Evolutionary conservation across 1,140 invertebrate genomes (phyloP).

Genomic region (Armadillidium nasatum): DNA sequence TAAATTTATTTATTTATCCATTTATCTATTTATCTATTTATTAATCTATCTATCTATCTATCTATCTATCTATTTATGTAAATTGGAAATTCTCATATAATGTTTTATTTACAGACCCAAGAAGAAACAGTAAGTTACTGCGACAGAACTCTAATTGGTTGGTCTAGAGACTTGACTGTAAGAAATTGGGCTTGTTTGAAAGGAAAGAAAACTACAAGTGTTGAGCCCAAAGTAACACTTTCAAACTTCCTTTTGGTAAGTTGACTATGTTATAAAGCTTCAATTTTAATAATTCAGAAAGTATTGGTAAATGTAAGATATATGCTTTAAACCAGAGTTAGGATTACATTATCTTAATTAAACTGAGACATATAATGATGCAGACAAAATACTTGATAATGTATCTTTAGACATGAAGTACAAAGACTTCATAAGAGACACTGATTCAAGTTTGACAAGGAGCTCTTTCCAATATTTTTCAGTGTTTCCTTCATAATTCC

Average conservation of each 20-base stretch:
- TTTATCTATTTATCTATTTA: not conserved
- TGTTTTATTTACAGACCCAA: conserved; percentile 30
- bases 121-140: conserved; percentile 50
- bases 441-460: too few relatives aligned
- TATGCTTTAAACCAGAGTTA: too few relatives aligned
- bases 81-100: not conserved
- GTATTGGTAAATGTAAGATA: too few relatives aligned
- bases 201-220: not conserved
- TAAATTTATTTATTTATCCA: not conserved
- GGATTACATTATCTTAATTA: too few relatives aligned
- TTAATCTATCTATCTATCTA: not conserved
- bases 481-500: too few relatives aligned
- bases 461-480: too few relatives aligned
- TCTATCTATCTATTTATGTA: not conserved
- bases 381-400: too few relatives aligned
- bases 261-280: too few relatives aligned
- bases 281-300: too few relatives aligned
- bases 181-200: conserved; percentile 51
- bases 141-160: conserved; percentile 50
- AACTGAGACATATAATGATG: too few relatives aligned
- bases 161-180: conserved; percentile 52
- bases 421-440: too few relatives aligned
- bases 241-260: not conserved
- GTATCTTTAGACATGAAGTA: too few relatives aligned
- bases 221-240: not conserved